Conservation (phyloP, 53 echinoderm and acorn worm species). For the Crossaster papposus region DNA sequence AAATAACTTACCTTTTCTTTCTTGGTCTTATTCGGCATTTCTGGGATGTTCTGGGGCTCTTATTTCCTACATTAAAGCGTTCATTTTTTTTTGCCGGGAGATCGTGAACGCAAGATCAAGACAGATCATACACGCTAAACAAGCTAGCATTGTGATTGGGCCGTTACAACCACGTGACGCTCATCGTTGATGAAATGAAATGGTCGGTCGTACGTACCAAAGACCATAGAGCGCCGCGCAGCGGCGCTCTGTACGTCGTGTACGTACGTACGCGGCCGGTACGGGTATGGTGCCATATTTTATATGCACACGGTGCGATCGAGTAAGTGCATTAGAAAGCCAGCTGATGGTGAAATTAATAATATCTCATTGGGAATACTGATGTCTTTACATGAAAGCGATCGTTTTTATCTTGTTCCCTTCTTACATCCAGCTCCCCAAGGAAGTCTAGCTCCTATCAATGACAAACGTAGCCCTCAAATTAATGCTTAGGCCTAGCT, state of each 20-base stretch:
- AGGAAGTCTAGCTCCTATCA: no score
- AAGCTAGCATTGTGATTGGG: constrained; percentile 64
- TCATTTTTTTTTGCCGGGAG: constrained; percentile 57
- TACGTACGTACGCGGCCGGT: no score
- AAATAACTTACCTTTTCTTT: constrained; percentile 76
- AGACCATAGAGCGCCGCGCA: no score
- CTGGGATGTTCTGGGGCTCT: constrained; percentile 52
- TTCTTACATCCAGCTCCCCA: no score
- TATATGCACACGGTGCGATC: background rate
- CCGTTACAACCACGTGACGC: constrained; percentile 57
- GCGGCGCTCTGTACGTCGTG: no score
- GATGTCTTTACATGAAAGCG: no score
- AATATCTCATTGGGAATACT: background rate
- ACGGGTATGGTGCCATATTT: no score
- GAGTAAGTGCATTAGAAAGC: background rate
- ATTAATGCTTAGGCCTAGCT: no score
- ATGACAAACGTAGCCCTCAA: no score
- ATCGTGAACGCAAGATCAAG: constrained; percentile 31
- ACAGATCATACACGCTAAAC: constrained; percentile 46
- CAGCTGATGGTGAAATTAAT: background rate
- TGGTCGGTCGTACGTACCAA: constrained; percentile 3
- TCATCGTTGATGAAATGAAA: constrained; percentile 36
- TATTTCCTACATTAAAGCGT: constrained; percentile 57
- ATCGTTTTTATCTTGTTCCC: no score
- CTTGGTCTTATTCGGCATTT: constrained; percentile 84